Evolutionary conservation across 2,113 vertebrate species (phyloP).

Genomic region (Callipepla californica): DNA sequence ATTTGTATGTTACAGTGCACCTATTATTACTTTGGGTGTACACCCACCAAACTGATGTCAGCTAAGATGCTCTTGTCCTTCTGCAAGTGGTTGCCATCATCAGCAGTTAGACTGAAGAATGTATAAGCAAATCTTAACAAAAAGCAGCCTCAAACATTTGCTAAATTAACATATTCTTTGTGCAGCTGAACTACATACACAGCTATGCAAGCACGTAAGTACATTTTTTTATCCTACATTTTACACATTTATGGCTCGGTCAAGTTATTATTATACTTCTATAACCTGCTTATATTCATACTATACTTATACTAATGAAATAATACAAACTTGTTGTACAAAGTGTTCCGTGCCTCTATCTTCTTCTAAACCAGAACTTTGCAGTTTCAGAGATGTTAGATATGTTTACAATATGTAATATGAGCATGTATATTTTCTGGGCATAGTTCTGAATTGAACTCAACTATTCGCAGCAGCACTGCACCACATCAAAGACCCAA

Average conservation of each 20-base stretch:
- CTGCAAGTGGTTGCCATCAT: neutral
- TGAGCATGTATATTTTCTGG: neutral
- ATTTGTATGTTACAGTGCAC: neutral
- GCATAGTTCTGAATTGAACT: neutral
- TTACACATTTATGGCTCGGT: neutral
- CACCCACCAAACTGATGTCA: neutral
- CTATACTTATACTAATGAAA: neutral
- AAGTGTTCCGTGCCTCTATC: neutral
- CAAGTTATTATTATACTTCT: neutral
- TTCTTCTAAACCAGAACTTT: neutral
- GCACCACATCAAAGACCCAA: neutral
- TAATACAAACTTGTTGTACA: neutral
- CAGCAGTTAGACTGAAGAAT: neutral
- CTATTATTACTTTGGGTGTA: neutral
- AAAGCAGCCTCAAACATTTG: neutral
- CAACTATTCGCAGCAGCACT: neutral
- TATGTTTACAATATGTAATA: neutral
- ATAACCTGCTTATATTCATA: neutral
- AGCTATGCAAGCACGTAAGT: neutral
- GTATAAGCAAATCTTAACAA: neutral
- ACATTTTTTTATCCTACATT: neutral
- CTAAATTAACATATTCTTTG: neutral
- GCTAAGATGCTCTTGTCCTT: neutral
- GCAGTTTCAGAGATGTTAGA: neutral
- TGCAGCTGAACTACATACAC: neutral